Evolutionary conservation across 2,797 vertebrate species (phyloP).

Genomic region (Odontamblyopus lacepedii): DNA sequence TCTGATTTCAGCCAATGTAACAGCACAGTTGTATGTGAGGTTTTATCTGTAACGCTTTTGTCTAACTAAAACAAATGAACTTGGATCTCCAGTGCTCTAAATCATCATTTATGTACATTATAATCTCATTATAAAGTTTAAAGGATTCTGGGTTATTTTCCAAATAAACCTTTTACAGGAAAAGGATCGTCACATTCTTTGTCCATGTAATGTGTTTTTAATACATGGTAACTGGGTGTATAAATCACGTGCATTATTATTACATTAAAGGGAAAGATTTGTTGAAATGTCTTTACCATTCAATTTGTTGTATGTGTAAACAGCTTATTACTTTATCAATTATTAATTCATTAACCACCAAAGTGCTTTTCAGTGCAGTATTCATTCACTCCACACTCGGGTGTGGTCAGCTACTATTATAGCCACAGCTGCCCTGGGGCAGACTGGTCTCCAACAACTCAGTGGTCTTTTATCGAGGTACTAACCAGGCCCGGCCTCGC

Average conservation of each 20-base stretch:
- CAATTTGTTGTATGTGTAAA: no score
- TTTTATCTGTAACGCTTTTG: slow-evolving; percentile 19
- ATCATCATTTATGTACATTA: slow-evolving; percentile 8
- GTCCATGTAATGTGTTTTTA: neutral
- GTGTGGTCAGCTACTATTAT: no score
- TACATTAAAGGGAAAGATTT: no score
- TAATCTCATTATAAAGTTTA: slow-evolving; percentile 4
- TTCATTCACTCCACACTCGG: no score
- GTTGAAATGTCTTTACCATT: no score
- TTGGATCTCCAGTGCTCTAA: slow-evolving; percentile 3
- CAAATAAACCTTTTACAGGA: slow-evolving; percentile 14
- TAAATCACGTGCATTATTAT: neutral
- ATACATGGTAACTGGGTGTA: neutral
- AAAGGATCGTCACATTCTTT: neutral
- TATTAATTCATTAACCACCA: no score
- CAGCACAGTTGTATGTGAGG: neutral
- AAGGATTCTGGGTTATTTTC: slow-evolving; percentile 7
- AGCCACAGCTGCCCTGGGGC: no score
- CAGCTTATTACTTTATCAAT: no score
- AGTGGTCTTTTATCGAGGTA: no score
- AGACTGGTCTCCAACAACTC: no score
- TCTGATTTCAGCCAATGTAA: slow-evolving; percentile 9
- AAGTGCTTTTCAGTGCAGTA: no score
- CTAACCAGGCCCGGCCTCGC: no score
- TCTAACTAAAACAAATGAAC: slow-evolving; percentile 33